phyloP scores from a whole-genome alignment of 2,888 invertebrate genomes.

The Dryococelus australis region DNA sequence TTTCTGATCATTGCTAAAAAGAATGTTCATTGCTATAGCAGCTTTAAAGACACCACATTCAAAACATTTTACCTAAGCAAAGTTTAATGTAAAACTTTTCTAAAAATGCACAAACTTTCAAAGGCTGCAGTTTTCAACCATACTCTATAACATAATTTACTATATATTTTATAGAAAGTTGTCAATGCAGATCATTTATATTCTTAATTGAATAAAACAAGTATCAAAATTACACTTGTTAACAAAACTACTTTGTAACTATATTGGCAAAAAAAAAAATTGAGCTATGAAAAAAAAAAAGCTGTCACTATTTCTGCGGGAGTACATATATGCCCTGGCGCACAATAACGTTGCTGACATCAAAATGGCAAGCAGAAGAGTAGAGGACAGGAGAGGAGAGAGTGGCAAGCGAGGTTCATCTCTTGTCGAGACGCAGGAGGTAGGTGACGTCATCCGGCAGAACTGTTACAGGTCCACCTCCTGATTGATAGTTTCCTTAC shows the following conservation, averaged over 20 bases:
- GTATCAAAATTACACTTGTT: not conserved
- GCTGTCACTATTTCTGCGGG: not conserved
- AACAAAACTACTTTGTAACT: not conserved
- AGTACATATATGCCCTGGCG: not conserved
- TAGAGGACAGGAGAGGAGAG: not conserved
- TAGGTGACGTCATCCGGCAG: not conserved
- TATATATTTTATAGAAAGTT: too few species aligned
- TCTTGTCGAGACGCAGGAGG: not conserved
- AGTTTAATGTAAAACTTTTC: not conserved
- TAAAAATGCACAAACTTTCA: not conserved
- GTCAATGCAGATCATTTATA: too few species aligned
- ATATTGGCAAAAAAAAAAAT: not conserved
- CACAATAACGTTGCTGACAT: not conserved
- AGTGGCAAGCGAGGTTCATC: not conserved
- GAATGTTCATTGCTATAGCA: too few species aligned
- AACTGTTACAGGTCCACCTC: conserved; percentile 9
- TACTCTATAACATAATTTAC: too few species aligned
- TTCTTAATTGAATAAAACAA: not conserved
- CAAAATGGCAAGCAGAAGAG: not conserved
- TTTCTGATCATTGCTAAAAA: too few species aligned
- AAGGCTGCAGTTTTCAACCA: not conserved
- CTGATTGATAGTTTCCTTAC: not conserved
- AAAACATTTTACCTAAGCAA: too few species aligned
- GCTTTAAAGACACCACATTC: too few species aligned
- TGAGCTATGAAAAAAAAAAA: not conserved